Evolutionary conservation across 2,797 vertebrate species (phyloP).

Genomic region (Pipistrellus pipistrellus): DNA sequence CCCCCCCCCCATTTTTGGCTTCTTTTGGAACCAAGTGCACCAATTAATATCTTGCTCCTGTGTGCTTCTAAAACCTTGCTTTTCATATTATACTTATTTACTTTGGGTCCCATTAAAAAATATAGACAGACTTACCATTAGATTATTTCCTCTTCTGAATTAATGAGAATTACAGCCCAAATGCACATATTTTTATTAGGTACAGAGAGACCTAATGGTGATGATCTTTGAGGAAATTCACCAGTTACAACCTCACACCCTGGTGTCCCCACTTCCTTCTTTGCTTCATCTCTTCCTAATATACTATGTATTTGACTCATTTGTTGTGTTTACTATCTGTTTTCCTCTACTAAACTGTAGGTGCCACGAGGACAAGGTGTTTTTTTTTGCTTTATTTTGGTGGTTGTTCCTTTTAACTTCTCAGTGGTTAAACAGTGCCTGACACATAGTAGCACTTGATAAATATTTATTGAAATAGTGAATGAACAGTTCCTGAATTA

Average conservation of each 20-base stretch:
- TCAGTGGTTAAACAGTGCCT: not conserved
- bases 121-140: not conserved
- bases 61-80: not conserved
- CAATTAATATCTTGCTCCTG: not conserved
- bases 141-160: slow-evolving; percentile 26
- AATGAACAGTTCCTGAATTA: slow-evolving; percentile 33
- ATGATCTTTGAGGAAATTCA: slow-evolving; percentile 1
- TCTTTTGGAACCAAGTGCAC: slow-evolving; percentile 8
- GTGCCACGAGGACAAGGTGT: not conserved
- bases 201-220: not conserved
- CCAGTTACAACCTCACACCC: not conserved
- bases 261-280: not conserved
- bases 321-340: not conserved
- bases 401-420: not conserved
- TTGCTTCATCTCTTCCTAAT: not conserved
- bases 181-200: not conserved
- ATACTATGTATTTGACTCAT: not conserved
- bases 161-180: not conserved
- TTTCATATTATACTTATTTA: slow-evolving; percentile 2
- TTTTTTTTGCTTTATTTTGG: not conserved
- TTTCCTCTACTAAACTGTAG: not conserved
- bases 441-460: not conserved
- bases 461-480: slow-evolving; percentile 31
- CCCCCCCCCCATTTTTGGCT: not conserved
- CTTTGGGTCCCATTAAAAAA: slow-evolving; percentile 36